Base-by-base conservation (phyloP, 2,888 invertebrate genomes). In the Polyommatus icarus region DNA sequence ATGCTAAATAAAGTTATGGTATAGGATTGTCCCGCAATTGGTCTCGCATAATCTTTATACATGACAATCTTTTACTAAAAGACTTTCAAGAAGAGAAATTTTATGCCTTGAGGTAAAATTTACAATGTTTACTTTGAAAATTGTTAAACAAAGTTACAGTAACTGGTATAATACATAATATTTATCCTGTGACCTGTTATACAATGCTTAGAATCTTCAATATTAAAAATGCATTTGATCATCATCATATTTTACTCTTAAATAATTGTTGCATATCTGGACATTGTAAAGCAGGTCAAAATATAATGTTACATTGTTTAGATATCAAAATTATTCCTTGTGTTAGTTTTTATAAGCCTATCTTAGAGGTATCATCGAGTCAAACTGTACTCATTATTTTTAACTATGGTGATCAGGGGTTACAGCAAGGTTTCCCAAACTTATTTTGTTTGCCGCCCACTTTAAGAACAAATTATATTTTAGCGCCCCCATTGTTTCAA, bases 291-390 rank as follows among this genome's bases (percentile, higher is more conserved):
- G 20, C 12, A 12, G 46, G 50, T 12, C 46, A 46, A 18, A 40
- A 32, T 15, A 54, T 50, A 54, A 54, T 75, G 75, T 67, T 67
- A 67, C 32, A 29, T 67, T 67, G 15, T 75, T 75, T 75, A 75
- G 20, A 75, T 75, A 75, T 75, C 75, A 54, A 75, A 75, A 75
- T 75, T 75, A 75, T 54, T 75, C 29, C 75, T 75, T 75, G 75
- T 54, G 24, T 75, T 75, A 75, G 75, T 75, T 75, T 75, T 54
- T 75, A 54, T 75, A 40, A 40, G 40, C 46, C 20, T 73, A 29
- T 75, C 75, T 24, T 18, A 24, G 46, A 12, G 72, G 54, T 32
- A 40, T 50, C 50, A 15, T 54, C 50, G 75, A 54, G 18, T 54
- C 29, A 75, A 75, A 75, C 75, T 54, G 54, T 75, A 4, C 10